These are phyloP conservation scores for Rhyzopertha dominica DNA, from an alignment of 1,140 invertebrate species.

Conservation along the genomic window DNA sequence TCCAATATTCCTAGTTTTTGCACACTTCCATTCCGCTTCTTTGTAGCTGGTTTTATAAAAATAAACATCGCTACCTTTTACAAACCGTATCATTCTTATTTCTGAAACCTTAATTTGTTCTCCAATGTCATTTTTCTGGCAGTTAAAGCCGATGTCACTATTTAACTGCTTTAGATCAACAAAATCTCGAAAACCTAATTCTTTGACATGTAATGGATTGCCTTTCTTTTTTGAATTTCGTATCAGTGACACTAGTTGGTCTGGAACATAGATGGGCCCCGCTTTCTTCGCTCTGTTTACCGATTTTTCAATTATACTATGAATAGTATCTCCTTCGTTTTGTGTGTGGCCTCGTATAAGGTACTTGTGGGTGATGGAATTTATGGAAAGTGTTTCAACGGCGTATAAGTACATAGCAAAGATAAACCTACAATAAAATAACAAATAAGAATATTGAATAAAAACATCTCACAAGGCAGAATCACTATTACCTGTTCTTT, in stretches of 20 bases:
- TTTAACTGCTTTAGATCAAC: conserved; percentile 6
- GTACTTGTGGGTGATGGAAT: conserved; percentile 33
- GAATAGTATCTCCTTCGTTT: conserved; percentile 42
- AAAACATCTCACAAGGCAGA: neutral
- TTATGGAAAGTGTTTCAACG: conserved; percentile 16
- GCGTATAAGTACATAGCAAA: conserved; percentile 7
- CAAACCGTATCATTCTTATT: too few species aligned
- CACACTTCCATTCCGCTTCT: too few species aligned
- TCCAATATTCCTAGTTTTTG: too few species aligned
- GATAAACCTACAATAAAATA: conserved; percentile 18
- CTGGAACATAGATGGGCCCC: conserved; percentile 34
- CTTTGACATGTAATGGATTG: conserved; percentile 7
- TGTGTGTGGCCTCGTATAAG: conserved; percentile 40
- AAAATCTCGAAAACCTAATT: conserved; percentile 17
- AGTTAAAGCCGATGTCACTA: too few species aligned
- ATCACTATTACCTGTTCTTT: conserved; percentile 37
- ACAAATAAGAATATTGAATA: too few species aligned
- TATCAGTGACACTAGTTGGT: conserved; percentile 26
- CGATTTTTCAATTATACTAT: conserved; percentile 39
- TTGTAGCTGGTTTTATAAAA: too few species aligned
- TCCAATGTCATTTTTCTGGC: too few species aligned
- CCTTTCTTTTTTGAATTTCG: conserved; percentile 28
- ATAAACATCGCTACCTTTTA: too few species aligned
- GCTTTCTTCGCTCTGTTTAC: conserved; percentile 28
- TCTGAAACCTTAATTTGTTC: too few species aligned